Evolutionary conservation across 2,888 invertebrate genomes (phyloP), one percentile per base, ranked within the genome.

Genomic region (Teinopalpus imperialis): DNA sequence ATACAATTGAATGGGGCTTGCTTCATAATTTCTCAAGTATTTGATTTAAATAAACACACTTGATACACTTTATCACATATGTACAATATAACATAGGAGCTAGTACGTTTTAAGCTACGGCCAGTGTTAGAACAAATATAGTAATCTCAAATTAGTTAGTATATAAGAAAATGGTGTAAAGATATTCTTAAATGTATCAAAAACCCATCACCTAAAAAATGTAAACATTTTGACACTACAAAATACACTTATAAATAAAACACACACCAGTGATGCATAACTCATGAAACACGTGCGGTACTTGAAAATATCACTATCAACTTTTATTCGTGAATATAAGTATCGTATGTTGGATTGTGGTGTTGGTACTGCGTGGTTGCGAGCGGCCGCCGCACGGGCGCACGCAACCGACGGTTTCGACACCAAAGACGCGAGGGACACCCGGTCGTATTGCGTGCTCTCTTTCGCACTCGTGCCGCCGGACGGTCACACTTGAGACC

Each of bases 401-500:
- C 76, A 69, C 70, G 80, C 82, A 81, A 78, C 74, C 73, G 54
- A 66, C 66, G 72, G 76, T 87, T 81, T 79, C 86, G 61, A 81
- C 81, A 86, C 68, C 63, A 59, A 50, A 64, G 70, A 67, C 69
- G 72, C 74, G 76, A 75, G 73, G 72, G 64, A 63, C 59, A 55
- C 57, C 57, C 52, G 53, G 51, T 57, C 54, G 53, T 32, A 16
- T 36, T 65, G 43, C 40, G 52, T 51, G 56, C 58, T 81, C 83
- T 75, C 82, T 54, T 63, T 86, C 66, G 35, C 64, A 60, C 83
- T 35, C 55, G 50, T 42, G 16, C 23, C 21, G 10, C 20, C n/a
- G 23, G 23, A 51, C 30, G 41, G 51, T 39, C 14, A 44, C 47
- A 48, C 35, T 36, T 53, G 77, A 74, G 69, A 81, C 58, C 57